Conservation (phyloP, 2,888 invertebrate genomes). For the Sinelater perroti region DNA sequence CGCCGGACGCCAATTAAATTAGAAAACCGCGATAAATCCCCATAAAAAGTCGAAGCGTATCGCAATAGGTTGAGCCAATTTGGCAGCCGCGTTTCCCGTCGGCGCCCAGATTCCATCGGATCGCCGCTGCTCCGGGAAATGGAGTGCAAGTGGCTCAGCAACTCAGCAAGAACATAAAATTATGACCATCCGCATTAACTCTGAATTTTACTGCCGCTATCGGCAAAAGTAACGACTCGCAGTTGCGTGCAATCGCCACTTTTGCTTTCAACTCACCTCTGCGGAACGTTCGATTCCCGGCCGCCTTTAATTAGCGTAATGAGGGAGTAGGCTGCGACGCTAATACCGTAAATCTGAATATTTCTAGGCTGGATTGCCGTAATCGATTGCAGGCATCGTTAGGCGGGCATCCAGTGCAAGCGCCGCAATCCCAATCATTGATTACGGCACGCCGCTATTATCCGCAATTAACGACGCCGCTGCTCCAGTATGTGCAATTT, state of each 20-base stretch:
- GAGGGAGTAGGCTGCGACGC: background rate
- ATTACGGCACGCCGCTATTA: constrained; percentile 8
- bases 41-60: background rate
- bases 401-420: background rate
- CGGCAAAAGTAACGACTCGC: constrained; percentile 2
- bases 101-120: constrained; percentile 1
- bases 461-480: constrained; percentile 8
- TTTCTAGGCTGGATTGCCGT: background rate
- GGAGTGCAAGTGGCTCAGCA: constrained; percentile 12
- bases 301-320: constrained; percentile 4
- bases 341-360: constrained; percentile 4
- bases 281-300: background rate
- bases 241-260: constrained; percentile 7
- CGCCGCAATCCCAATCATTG: constrained; percentile 8
- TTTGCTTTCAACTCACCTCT: constrained; percentile 9
- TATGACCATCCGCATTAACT: constrained; percentile 4
- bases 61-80: constrained; percentile 2
- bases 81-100: constrained; percentile 7
- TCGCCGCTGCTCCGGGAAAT: background rate
- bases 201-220: constrained; percentile 9
- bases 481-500: constrained; percentile 12
- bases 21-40: background rate
- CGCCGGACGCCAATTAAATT: background rate
- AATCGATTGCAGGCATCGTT: constrained; percentile 6
- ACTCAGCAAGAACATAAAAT: constrained; percentile 15